phyloP scores from a whole-genome alignment of 2,113 vertebrate genomes.

The Syrmaticus mikado region DNA sequence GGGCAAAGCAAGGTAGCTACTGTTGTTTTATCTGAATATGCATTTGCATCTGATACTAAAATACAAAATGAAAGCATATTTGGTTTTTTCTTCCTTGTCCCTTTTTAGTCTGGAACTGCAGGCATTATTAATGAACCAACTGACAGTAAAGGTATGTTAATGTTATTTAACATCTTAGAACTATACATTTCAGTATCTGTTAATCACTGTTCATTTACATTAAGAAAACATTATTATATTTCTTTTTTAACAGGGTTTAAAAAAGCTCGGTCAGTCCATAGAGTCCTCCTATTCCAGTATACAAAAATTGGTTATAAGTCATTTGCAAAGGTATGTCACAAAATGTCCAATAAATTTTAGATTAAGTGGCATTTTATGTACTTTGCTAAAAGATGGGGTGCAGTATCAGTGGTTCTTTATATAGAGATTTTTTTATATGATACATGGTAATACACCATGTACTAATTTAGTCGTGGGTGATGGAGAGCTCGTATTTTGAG shows the following conservation, averaged over 20 bases:
- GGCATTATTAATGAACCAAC: conserved; percentile 94
- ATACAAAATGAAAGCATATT: not conserved
- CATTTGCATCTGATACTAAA: not conserved
- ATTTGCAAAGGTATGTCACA: conserved; percentile 90
- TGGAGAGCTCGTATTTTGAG: not conserved
- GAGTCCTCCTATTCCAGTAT: conserved; percentile 98
- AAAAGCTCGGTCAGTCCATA: conserved; percentile 97
- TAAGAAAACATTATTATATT: not conserved
- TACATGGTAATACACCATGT: not conserved
- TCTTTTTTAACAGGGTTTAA: conserved; percentile 86
- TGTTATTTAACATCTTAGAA: not conserved
- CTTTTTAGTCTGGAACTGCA: conserved; percentile 90
- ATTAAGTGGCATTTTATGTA: not conserved
- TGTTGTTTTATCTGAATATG: conserved; percentile 36
- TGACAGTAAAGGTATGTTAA: conserved; percentile 92
- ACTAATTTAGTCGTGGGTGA: not conserved
- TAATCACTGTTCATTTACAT: not conserved
- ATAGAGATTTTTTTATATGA: accelerated
- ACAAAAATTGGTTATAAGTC: conserved; percentile 97
- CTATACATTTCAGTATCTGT: not conserved
- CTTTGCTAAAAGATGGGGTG: not conserved
- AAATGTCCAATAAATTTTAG: not conserved
- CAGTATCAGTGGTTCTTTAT: not conserved
- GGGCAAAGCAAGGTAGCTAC: conserved; percentile 94
- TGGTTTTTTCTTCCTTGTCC: conserved; percentile 11